Evolutionary conservation across 1,140 invertebrate genomes (phyloP), one percentile per base, ranked within the genome.

Genomic region (Ridgeia piscesae): DNA sequence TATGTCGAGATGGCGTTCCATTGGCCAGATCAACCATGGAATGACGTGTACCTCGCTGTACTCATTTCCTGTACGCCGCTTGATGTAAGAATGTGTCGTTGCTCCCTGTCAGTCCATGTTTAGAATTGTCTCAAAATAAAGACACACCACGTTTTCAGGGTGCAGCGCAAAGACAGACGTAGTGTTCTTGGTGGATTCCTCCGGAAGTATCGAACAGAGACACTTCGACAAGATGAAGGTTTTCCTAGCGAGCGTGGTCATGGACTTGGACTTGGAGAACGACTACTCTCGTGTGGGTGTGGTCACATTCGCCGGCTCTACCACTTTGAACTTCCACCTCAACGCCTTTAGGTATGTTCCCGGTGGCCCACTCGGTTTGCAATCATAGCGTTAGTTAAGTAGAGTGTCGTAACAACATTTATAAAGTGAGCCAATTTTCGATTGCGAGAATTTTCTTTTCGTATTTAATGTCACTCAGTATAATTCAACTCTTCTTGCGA

Each of bases 161-260:
- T 93, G 92, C 42, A 33, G n/a, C 0, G 33, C 34, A 35, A 34
- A 35, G 31, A 34, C 35, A 34, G 92, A 92, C 42, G 34, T 92
- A 9, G 92, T 50, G 14, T 89, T 92, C 89, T 35, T 92, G 34
- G 6, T 92, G 92, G 92, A 92, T 35, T 34, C 58, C 4, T 92
- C 92, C 34, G 92, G 92, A 1, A 42, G 34, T 33, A 27, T 35
- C 34, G 92, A 89, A 33, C 27, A 91, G 34, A n/a, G 92, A n/a
- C 93, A 92, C n/a, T 89, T 48, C 92, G n/a, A 92, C 33, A 35
- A 35, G 34, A 89, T 58, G 21, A 92, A 48, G 34, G n/a, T 1
- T 33, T 89, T 92, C 33, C 34, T 89, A 27, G 6, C 35, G n/a
- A 31, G 35, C 33, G 27, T 89, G n/a, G 33, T 92, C 77, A 89